Evolutionary conservation across 37 sponge, comb jelly and placozoan species (phyloP), one percentile per base, ranked within the genome.

Genomic region (Mnemiopsis leidyi): DNA sequence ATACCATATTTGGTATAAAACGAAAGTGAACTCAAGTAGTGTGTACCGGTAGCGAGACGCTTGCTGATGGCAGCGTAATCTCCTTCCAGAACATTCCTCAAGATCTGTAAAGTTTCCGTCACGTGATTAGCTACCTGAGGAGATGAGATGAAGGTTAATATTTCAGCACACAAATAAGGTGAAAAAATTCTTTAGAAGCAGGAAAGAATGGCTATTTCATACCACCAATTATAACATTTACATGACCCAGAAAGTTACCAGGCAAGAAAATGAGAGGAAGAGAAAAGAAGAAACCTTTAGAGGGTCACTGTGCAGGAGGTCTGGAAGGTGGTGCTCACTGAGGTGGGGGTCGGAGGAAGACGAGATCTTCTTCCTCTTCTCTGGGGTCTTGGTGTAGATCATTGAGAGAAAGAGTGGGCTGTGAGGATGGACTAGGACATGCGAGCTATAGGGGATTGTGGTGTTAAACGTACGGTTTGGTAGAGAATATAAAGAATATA

Each of bases 341-440:
- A 69, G 28, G 2, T 25, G 28, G 28, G 73, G 73, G 2, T 69
- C 24, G 9, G 73, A 69, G 73, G 73, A 69, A 20, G 28, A 21
- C 23, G 28, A 21, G 2, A 25, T 69, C 29, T 69, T 69, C 73
- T 69, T 69, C 24, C 73, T 16, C n/a, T 69, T 69, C 7, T 69
- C 73, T 5, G 73, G 73, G 73, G 73, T 69, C 73, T 69, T 69
- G 73, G 24, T 69, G 73, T 69, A 69, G 73, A 69, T 69, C 73
- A 69, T 69, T 48, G 5, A 48, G 61, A 48, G 61, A 48, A 13
- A 48, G 61, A 48, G 61, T 18, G 61, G 61, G 5, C 9, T 48
- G 61, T 48, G 61, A 48, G 61, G 61, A n/a, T 48, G 13, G 61
- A 13, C 61, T 48, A 48, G 61, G 61, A 48, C 61, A 48, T 48